Conservation (phyloP, 2,113 vertebrate genomes). For the Amblyornis subalaris region DNA sequence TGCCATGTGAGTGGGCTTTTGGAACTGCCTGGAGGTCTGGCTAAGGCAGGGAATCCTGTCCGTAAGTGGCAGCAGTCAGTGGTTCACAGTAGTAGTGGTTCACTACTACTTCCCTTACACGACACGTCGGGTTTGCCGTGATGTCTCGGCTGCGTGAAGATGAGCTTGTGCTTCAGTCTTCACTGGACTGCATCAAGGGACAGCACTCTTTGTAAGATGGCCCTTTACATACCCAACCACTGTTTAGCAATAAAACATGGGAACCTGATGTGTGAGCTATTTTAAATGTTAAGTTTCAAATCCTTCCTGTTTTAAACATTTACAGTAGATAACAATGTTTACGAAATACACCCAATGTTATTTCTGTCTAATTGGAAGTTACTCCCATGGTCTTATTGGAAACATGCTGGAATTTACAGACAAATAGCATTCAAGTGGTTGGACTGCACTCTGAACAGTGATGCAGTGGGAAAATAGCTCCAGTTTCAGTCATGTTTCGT, state of each 20-base stretch:
- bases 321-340: background rate
- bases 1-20: background rate
- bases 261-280: background rate
- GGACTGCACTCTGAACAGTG: background rate
- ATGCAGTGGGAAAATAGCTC: background rate
- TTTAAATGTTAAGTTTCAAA: background rate
- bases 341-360: background rate
- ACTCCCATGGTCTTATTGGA: background rate
- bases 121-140: fast-evolving
- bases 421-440: background rate
- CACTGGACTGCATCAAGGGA: fast-evolving
- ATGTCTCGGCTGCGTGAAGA: background rate
- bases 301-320: background rate
- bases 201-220: background rate
- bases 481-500: background rate
- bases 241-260: background rate
- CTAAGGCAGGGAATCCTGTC: background rate
- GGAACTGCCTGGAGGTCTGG: background rate
- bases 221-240: background rate
- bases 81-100: background rate
- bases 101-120: fast-evolving
- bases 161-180: background rate
- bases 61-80: background rate
- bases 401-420: background rate
- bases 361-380: background rate